Percentiles rank a stretch among this genome's conserved stretches.
Conservation (phyloP, 2,113 vertebrate genomes). For the Synodontis membranacea region DNA sequence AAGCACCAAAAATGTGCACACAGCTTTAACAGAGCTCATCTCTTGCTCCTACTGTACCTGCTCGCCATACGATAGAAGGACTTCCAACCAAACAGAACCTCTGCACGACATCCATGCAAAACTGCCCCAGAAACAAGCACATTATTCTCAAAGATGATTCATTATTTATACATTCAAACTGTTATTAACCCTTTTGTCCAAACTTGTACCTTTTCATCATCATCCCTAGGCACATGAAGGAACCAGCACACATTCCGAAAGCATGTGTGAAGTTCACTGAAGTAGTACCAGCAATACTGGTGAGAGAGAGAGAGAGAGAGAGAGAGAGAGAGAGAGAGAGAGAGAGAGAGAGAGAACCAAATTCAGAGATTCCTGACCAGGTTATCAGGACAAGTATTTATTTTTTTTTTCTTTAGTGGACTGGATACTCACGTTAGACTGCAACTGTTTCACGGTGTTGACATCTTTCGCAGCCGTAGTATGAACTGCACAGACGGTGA, state of each 20-base stretch:
- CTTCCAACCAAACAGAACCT: conserved; percentile 74
- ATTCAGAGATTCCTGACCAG: background rate
- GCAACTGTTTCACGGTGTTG: background rate
- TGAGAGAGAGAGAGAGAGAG: conserved; percentile 39
- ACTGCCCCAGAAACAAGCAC: conserved; percentile 63
- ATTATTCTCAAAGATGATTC: background rate
- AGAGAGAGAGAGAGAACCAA: conserved; percentile 26
- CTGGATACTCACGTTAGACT: conserved; percentile 15
- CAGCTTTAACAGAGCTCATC: background rate
- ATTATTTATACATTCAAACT: background rate
- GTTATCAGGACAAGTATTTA: background rate
- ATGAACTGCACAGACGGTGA: conserved; percentile 31
- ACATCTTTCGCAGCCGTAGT: background rate
- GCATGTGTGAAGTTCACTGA: conserved; percentile 80
- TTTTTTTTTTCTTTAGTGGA: background rate
- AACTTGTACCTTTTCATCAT: conserved; percentile 84
- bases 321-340: no score
- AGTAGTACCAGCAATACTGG: conserved; percentile 86
- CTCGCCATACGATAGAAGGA: conserved; percentile 78
- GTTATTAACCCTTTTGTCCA: background rate
- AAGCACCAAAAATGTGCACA: background rate
- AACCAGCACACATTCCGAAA: conserved; percentile 75
- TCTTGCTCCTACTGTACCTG: no score
- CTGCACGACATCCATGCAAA: conserved; percentile 81
- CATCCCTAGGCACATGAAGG: conserved; percentile 76